Evolutionary conservation across 2,888 invertebrate genomes (phyloP).

Genomic region (Oligia fasciuncula): DNA sequence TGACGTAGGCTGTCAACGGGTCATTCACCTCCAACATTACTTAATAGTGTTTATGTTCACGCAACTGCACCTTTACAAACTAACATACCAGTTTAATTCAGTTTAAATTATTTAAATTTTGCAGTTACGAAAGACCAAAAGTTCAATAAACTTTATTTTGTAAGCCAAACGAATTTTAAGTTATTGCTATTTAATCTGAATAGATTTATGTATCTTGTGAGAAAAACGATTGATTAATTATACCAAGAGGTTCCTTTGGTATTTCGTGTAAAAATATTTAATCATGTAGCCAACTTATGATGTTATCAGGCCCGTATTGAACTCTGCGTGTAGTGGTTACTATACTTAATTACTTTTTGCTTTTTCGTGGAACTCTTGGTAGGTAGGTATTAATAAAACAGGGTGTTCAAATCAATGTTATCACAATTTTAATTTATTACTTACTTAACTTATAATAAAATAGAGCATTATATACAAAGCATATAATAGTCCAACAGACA

Average conservation of each 20-base stretch:
- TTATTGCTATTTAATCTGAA: conserved; percentile 49
- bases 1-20: conserved; percentile 66
- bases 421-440: conserved; percentile 74
- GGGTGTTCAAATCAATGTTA: conserved; percentile 57
- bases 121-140: conserved; percentile 64
- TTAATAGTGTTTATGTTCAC: conserved; percentile 66
- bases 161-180: conserved; percentile 55
- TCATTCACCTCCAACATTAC: conserved; percentile 68
- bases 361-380: neutral
- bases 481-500: conserved; percentile 71
- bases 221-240: conserved; percentile 35
- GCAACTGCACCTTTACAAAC: conserved; percentile 67
- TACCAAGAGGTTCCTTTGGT: conserved; percentile 1
- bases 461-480: conserved; percentile 82
- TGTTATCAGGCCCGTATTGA: neutral
- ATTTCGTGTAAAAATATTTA: conserved; percentile 17
- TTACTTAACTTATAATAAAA: conserved; percentile 69
- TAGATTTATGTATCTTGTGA: conserved; percentile 36
- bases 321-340: neutral
- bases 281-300: neutral
- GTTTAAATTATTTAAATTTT: conserved; percentile 65
- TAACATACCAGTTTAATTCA: conserved; percentile 65
- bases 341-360: neutral
- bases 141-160: conserved; percentile 66
- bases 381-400: conserved; percentile 54